Percentiles rank a stretch among this genome's conserved stretches.
These are phyloP conservation scores for Pseudomyrmex dendroicus DNA, from an alignment of 1,140 invertebrate species.

Conservation along the genomic window DNA sequence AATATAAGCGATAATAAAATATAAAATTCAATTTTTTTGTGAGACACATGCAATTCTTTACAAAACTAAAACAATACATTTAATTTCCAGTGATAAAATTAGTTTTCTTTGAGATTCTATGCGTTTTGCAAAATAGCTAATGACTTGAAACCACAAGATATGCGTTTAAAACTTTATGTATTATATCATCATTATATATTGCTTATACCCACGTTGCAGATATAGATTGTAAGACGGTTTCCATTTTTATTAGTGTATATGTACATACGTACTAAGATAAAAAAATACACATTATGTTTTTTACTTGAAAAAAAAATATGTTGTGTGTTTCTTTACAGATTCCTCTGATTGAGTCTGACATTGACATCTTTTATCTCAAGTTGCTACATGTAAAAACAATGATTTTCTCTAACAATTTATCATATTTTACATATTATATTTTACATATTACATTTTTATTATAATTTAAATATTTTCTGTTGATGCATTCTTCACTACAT, in stretches of 20 bases:
- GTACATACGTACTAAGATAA: constrained; percentile 69
- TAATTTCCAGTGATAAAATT: too few relatives aligned
- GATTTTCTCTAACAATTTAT: too few relatives aligned
- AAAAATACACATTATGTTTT: constrained; percentile 74
- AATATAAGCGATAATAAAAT: not conserved
- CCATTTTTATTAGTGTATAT: constrained; percentile 71
- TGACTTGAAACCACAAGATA: constrained; percentile 25
- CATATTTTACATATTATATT: too few relatives aligned
- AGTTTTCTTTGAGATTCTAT: constrained; percentile 26
- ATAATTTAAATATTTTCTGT: too few relatives aligned
- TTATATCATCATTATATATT: constrained; percentile 64
- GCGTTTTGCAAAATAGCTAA: constrained; percentile 50
- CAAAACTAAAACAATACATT: too few relatives aligned
- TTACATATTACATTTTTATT: too few relatives aligned
- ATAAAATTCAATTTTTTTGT: too few relatives aligned
- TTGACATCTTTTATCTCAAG: not conserved
- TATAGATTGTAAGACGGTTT: constrained; percentile 62
- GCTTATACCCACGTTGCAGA: constrained; percentile 38
- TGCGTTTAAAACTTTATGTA: constrained; percentile 64
- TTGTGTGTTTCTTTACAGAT: not conserved
- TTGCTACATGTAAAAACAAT: too few relatives aligned
- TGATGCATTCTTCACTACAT: too few relatives aligned
- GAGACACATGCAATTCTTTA: too few relatives aligned
- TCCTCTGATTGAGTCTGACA: not conserved
- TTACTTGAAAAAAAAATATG: constrained; percentile 57